Base-by-base conservation (phyloP, 2,797 vertebrate genomes). In the Chaenodraco wilsoni region DNA sequence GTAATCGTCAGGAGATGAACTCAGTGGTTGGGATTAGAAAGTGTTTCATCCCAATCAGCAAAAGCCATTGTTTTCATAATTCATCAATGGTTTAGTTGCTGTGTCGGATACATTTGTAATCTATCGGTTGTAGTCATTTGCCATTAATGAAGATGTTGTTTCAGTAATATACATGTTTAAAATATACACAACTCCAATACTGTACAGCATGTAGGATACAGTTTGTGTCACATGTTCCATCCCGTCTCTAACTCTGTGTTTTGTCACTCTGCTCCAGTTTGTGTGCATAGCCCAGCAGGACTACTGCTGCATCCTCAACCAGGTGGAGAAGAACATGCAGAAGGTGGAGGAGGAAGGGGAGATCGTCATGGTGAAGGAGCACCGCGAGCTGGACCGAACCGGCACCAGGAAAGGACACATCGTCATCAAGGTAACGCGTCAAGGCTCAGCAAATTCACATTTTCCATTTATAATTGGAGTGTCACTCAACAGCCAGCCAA, bases 251-350 rank as follows among this genome's bases (percentile, higher is more conserved):
- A 21, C 27, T 57, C 1, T 4, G 9, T 65, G 10, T 56, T 11
- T 21, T 6, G 45, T 5, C 2, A 27, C 7, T 72, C 55, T 69
- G 0, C 63, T 84, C 66, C 78, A 94, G 93, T 99, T 99, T 94
- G 98, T 99, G 82, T 99, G 98, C 83, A 98, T 99, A 90, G 97
- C 97, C 41, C 98, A 99, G 94, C 97, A 95, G 83, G 98, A 99
- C 89, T 99, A 99, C 88, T 99, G 98, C 93, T 97, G 98, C 89
- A 99, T 99, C 90, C 96, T 99, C 79, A 99, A 99, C 88, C 98
- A 99, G 91, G 98, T 99, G 73, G 98, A 99, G 93, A 99, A 99
- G 93, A 99, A 99, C 93, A 99, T 99, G 98, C 98, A 99, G 93
- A 98, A 98, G 84, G 98, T 99, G 1, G 98, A 99, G 87, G 98